Base-by-base conservation (phyloP, 2,888 invertebrate species). In the Dicranocentrus wangi region DNA sequence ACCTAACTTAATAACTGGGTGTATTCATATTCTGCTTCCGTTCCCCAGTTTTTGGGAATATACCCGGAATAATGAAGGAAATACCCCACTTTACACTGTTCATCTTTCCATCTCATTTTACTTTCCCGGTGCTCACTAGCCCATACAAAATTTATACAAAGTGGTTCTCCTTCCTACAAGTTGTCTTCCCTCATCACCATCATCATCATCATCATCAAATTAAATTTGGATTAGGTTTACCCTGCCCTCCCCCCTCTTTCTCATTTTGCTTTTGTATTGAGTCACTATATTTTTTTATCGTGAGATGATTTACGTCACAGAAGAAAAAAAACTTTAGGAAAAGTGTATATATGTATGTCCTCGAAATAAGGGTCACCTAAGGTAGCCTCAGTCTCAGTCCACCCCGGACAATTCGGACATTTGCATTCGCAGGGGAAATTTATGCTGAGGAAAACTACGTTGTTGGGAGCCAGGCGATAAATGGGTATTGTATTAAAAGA, bases 1-100 rank as follows among this genome's bases (percentile, higher is more conserved):
- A 61, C 61, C 61, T 61, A 61, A 61, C 61, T 61, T 61, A 61
- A 61, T 61, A 61, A 61, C 27, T 13, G 25, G 13, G 17, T n/a
- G 25, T 47, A 47, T 47, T 47, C 17, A 47, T 47, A 51, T 39
- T 19, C 13, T 17, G 19, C 8, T 51, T 8, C 51, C n/a, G 3
- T 51, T 51, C 39, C 39, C 5, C 7, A 39, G 13, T 39, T 13
- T 13, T 39, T 8, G 7, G 39, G 13, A 39, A 13, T 5, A 39
- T 39, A 39, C 39, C 39, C n/a, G n/a, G n/a, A n/a, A n/a, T n/a
- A n/a, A n/a, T n/a, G n/a, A n/a, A n/a, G n/a, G n/a, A n/a, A n/a
- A n/a, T n/a, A n/a, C n/a, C n/a, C n/a, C n/a, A n/a, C n/a, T n/a
- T n/a, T n/a, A n/a, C n/a, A n/a, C n/a, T n/a, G n/a, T n/a, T n/a